Conservation (phyloP, 2,888 invertebrate genomes). For the Molorchus minor region DNA sequence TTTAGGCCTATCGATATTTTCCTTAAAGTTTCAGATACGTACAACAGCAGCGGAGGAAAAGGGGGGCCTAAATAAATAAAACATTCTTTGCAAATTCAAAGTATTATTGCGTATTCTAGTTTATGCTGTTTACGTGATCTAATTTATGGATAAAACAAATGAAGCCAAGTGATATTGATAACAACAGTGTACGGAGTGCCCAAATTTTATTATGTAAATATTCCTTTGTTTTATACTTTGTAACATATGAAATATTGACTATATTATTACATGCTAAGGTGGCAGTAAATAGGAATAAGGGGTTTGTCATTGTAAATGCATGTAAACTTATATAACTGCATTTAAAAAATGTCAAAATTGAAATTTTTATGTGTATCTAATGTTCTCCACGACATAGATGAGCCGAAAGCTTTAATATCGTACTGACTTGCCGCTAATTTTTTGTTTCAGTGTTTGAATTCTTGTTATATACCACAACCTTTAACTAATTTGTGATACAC, state of each 20-base stretch:
- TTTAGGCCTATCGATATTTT: too few species aligned
- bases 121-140: too few species aligned
- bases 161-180: too few species aligned
- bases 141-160: too few species aligned
- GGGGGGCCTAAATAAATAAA: background rate
- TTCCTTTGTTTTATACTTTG: background rate
- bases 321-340: conserved; percentile 39
- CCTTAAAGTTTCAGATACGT: too few species aligned
- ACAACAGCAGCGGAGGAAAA: background rate
- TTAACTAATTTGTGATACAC: conserved; percentile 58
- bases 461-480: conserved; percentile 45
- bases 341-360: conserved; percentile 38
- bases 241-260: background rate
- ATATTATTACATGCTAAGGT: background rate
- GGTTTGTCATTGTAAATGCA: conserved; percentile 18
- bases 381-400: conserved; percentile 43
- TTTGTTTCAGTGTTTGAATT: conserved; percentile 37
- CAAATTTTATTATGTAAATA: too few species aligned
- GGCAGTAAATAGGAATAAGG: background rate
- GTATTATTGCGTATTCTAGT: too few species aligned
- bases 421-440: conserved; percentile 48
- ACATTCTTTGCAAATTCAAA: background rate
- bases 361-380: conserved; percentile 44
- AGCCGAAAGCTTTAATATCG: conserved; percentile 47
- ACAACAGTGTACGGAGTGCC: too few species aligned